Conservation (phyloP, 2,888 invertebrate genomes). For the Scrobipalpa atriplicella region DNA sequence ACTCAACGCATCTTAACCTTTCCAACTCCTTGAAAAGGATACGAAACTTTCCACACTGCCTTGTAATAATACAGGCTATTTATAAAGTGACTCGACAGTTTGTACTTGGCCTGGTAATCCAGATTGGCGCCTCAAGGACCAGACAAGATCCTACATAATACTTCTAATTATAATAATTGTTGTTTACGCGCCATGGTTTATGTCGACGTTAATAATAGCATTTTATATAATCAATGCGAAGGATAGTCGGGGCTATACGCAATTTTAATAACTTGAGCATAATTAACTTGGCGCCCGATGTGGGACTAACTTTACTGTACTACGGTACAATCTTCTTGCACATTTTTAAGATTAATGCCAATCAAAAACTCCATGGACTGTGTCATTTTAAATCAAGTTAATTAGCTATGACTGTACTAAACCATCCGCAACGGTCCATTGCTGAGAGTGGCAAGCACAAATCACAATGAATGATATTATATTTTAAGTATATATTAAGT, state of each 20-base stretch:
- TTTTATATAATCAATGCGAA: conserved; percentile 1
- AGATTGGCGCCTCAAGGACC: not conserved
- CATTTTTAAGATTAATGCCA: too few relatives aligned
- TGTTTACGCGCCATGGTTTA: not conserved
- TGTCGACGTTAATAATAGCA: not conserved
- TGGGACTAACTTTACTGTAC: too few relatives aligned
- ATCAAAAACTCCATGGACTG: too few relatives aligned
- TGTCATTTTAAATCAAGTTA: too few relatives aligned
- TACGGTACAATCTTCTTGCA: too few relatives aligned
- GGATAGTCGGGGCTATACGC: not conserved
- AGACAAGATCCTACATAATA: not conserved
- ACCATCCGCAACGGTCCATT: too few relatives aligned
- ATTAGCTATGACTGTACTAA: too few relatives aligned
- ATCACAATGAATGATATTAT: too few relatives aligned
- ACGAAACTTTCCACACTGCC: not conserved
- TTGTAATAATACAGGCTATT: conserved; percentile 10
- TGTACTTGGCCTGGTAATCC: not conserved
- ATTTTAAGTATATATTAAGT: too few relatives aligned
- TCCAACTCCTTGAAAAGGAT: not conserved
- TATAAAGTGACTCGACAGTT: not conserved
- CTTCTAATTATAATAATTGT: not conserved
- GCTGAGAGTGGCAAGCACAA: too few relatives aligned
- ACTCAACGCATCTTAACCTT: not conserved
- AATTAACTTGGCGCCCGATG: too few relatives aligned
- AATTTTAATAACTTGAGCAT: conserved; percentile 9